Percentiles rank a stretch among this genome's conserved stretches.
Evolutionary conservation across 2,797 vertebrate genomes (phyloP).

Genomic region (Siniperca obscura): DNA sequence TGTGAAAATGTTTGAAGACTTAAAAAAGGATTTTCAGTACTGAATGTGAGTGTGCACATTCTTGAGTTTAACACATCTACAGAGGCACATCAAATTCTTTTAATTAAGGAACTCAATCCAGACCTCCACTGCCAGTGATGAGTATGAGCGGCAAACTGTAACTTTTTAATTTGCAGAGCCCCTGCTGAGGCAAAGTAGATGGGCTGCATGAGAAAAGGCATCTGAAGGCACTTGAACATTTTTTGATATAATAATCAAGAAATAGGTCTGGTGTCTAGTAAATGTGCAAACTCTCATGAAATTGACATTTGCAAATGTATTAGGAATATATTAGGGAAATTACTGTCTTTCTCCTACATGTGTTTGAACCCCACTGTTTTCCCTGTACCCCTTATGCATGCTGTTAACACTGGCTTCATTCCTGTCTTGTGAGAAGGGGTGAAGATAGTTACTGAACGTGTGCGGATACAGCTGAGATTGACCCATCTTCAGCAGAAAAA

Average conservation of each 20-base stretch:
- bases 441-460: neutral
- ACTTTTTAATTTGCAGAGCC: slow-evolving; percentile 51
- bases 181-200: slow-evolving; percentile 47
- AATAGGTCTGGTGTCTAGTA: neutral
- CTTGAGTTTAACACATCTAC: slow-evolving; percentile 41
- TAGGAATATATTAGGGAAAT: too few relatives aligned
- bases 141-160: slow-evolving; percentile 28
- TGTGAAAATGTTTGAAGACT: slow-evolving; percentile 48
- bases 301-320: neutral
- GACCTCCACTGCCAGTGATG: slow-evolving; percentile 27
- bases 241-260: slow-evolving; percentile 39
- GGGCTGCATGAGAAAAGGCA: slow-evolving; percentile 39
- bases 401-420: slow-evolving; percentile 21
- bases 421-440: neutral
- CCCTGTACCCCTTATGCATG: neutral
- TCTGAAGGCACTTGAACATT: slow-evolving; percentile 21
- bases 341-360: neutral
- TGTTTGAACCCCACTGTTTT: slow-evolving; percentile 6
- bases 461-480: neutral
- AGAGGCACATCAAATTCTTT: slow-evolving; percentile 46
- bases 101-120: slow-evolving; percentile 50
- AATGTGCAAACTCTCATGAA: neutral
- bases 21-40: slow-evolving; percentile 35
- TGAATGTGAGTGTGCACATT: slow-evolving; percentile 32
- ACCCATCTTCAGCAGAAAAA: neutral